phyloP scores from a whole-genome alignment of 2,888 invertebrate genomes.

The Trachelus stipa region DNA sequence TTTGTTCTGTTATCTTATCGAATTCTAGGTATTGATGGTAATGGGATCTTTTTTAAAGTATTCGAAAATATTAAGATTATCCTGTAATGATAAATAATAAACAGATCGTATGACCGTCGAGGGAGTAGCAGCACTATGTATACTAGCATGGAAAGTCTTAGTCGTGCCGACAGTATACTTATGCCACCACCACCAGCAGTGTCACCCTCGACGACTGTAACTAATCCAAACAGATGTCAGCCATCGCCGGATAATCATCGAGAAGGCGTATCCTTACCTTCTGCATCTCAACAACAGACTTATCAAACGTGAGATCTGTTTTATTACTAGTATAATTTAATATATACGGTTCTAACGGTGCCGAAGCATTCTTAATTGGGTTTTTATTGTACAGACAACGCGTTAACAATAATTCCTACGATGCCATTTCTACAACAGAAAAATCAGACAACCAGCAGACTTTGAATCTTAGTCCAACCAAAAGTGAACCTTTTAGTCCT shows the following conservation, averaged over 20 bases:
- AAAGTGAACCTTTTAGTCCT: conserved; percentile 46
- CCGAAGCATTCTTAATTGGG: background rate
- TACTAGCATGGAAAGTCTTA: conserved; percentile 62
- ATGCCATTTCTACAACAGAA: conserved; percentile 40
- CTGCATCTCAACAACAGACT: conserved; percentile 42
- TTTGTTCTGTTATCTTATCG: conserved; percentile 1
- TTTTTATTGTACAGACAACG: conserved; percentile 42
- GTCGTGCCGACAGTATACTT: conserved; percentile 50
- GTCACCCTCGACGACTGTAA: conserved; percentile 48
- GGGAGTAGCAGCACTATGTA: conserved; percentile 64
- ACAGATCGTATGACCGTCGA: conserved; percentile 59
- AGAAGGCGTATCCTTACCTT: conserved; percentile 41
- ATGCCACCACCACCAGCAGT: conserved; percentile 52
- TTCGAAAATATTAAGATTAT: background rate
- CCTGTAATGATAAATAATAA: background rate
- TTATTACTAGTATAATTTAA: conserved; percentile 9
- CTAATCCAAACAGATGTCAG: conserved; percentile 46
- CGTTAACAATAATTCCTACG: conserved; percentile 40
- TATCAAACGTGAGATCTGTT: conserved; percentile 47
- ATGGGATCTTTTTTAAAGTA: background rate
- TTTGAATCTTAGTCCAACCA: conserved; percentile 41
- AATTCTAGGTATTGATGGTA: background rate
- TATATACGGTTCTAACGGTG: background rate
- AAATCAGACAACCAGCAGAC: conserved; percentile 42
- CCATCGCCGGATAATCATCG: conserved; percentile 43